Conservation (phyloP, 1,140 invertebrate genomes). For the Ceratosolen fusciceps region DNA sequence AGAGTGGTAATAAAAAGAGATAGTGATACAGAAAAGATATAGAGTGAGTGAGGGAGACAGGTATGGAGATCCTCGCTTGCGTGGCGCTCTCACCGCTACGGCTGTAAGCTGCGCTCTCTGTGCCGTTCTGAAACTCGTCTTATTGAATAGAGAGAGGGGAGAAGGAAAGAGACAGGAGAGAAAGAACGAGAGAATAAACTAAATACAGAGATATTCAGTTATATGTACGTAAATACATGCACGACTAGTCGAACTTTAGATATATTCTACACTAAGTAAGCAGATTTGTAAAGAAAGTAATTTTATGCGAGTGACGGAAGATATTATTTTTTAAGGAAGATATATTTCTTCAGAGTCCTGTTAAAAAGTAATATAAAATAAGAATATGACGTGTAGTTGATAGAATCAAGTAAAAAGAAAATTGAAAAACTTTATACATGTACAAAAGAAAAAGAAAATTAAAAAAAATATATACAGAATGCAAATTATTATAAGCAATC, state of each 20-base stretch:
- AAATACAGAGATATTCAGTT: neutral
- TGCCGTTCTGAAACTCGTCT: neutral
- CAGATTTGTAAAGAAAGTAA: too few species aligned
- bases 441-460: too few species aligned
- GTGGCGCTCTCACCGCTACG: slow-evolving; percentile 18
- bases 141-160: neutral
- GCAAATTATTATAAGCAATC: too few species aligned
- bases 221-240: slow-evolving; percentile 3
- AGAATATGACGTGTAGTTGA: neutral
- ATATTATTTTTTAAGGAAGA: neutral
- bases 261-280: neutral
- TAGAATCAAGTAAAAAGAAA: too few species aligned
- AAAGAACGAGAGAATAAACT: neutral
- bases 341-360: neutral
- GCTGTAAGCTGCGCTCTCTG: neutral
- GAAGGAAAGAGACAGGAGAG: neutral
- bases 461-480: too few species aligned
- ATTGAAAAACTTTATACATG: too few species aligned
- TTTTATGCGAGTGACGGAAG: neutral
- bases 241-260: slow-evolving; percentile 34
- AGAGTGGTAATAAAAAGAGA: slow-evolving; percentile 25
- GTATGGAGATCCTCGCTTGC: slow-evolving; percentile 26
- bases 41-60: slow-evolving; percentile 14
- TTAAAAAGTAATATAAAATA: neutral
- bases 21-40: neutral